These are phyloP conservation scores for Lomographa bimaculata DNA, from an alignment of 2,888 invertebrate genomes.

Conservation along the genomic window DNA sequence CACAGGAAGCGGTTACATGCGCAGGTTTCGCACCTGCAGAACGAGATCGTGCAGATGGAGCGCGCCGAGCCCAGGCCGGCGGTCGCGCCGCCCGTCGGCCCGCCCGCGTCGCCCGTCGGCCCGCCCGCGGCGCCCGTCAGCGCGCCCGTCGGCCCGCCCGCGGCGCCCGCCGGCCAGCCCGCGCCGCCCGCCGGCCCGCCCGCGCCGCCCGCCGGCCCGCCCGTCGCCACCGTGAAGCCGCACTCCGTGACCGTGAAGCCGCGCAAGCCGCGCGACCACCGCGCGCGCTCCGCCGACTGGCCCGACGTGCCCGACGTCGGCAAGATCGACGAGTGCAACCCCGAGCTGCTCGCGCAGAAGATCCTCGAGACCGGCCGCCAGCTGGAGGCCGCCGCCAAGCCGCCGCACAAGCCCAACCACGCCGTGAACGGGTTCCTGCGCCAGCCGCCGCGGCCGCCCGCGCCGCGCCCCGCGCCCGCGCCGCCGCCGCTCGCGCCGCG, in stretches of 20 bases:
- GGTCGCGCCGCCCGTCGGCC: slow-evolving; percentile 7
- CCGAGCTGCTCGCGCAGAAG: slow-evolving; percentile 94
- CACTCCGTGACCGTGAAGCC: slow-evolving; percentile 68
- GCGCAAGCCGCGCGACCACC: slow-evolving; percentile 86
- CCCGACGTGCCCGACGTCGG: slow-evolving; percentile 95
- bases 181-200: slow-evolving; percentile 96
- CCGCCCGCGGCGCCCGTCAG: slow-evolving; percentile 8
- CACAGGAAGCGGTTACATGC: slow-evolving; percentile 93
- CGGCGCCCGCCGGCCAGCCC: slow-evolving; percentile 85
- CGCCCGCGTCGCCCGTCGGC: no score
- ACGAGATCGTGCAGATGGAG: slow-evolving; percentile 90
- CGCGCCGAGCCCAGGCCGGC: slow-evolving; percentile 74
- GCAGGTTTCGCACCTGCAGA: slow-evolving; percentile 90
- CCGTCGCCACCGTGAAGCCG: slow-evolving; percentile 73
- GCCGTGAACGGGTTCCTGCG: slow-evolving; percentile 69
- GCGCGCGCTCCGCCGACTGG: slow-evolving; percentile 95
- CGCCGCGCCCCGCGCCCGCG: slow-evolving; percentile 47
- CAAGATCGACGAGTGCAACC: slow-evolving; percentile 96
- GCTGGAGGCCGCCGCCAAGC: slow-evolving; percentile 94
- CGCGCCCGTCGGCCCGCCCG: slow-evolving; percentile 4
- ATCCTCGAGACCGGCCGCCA: slow-evolving; percentile 95
- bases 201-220: slow-evolving; percentile 89
- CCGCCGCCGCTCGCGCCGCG: slow-evolving; percentile 40
- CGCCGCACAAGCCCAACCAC: slow-evolving; percentile 64
- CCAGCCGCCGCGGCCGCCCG: slow-evolving; percentile 55